These are phyloP conservation scores for Bubalus kerabau DNA, from an alignment of 2,113 vertebrate species.

Conservation along the genomic window DNA sequence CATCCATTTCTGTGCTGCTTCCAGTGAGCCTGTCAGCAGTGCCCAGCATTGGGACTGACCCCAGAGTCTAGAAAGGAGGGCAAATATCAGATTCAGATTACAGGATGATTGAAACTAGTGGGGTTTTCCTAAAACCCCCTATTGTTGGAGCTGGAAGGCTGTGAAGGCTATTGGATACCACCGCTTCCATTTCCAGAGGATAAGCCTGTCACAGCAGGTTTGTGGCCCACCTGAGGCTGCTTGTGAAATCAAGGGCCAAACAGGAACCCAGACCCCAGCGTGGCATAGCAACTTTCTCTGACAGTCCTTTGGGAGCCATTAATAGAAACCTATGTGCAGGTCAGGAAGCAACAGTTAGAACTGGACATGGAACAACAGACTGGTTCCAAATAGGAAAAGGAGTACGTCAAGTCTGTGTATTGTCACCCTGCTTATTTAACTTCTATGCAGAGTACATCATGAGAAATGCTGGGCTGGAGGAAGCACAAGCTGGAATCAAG, in stretches of 20 bases:
- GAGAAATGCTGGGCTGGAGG: too few relatives aligned
- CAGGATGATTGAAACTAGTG: slow-evolving; percentile 85
- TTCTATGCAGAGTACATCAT: too few relatives aligned
- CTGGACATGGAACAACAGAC: too few relatives aligned
- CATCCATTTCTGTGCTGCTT: not conserved
- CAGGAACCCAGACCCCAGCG: not conserved
- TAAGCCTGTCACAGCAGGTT: not conserved
- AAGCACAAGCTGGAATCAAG: too few relatives aligned
- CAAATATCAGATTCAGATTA: not conserved
- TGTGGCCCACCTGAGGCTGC: not conserved
- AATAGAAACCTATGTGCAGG: too few relatives aligned
- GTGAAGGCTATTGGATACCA: too few relatives aligned
- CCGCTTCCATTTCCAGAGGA: not conserved
- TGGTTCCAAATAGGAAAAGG: too few relatives aligned
- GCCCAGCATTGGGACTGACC: not conserved
- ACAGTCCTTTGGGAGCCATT: not conserved
- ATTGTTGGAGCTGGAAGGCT: not conserved
- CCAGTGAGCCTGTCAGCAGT: not conserved
- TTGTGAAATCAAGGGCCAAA: not conserved
- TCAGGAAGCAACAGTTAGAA: too few relatives aligned
- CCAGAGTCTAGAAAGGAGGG: not conserved
- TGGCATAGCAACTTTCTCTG: not conserved
- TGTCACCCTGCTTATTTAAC: too few relatives aligned
- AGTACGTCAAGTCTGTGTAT: too few relatives aligned
- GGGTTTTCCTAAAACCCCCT: not conserved